Evolutionary conservation across 2,797 vertebrate genomes (phyloP).

Genomic region (Coccyzus lansbergi): DNA sequence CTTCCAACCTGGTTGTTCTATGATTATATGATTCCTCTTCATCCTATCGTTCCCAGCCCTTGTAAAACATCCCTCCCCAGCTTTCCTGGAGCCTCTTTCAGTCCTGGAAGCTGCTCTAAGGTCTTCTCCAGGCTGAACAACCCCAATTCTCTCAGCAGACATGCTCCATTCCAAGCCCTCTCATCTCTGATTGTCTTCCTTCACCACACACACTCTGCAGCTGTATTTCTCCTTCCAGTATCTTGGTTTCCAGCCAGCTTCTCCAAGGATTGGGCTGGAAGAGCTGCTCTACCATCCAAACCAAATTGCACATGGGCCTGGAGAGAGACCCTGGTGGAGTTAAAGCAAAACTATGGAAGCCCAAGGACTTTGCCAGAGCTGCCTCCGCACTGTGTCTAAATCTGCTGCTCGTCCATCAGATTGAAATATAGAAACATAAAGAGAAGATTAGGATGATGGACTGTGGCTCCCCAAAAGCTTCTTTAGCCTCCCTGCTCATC

Average conservation of each 20-base stretch:
- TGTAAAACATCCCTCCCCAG: too few relatives aligned
- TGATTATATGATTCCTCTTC: too few relatives aligned
- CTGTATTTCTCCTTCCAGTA: neutral
- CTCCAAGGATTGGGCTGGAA: neutral
- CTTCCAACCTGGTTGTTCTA: too few relatives aligned
- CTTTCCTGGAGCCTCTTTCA: too few relatives aligned
- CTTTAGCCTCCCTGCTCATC: neutral
- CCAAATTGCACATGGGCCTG: accelerated
- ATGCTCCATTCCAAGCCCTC: too few relatives aligned
- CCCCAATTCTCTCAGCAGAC: too few relatives aligned
- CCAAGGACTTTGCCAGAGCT: too few relatives aligned
- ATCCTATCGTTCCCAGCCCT: too few relatives aligned
- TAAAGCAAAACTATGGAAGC: too few relatives aligned
- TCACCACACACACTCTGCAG: accelerated
- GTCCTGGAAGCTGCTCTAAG: too few relatives aligned
- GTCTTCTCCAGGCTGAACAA: too few relatives aligned
- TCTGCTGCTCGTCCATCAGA: accelerated
- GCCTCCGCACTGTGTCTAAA: neutral
- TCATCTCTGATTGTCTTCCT: neutral
- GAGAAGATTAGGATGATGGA: neutral
- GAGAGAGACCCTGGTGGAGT: neutral
- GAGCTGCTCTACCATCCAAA: neutral
- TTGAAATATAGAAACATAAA: neutral
- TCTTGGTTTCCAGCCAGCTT: neutral
- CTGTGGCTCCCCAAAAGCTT: neutral